Evolutionary conservation across 2,113 vertebrate species (phyloP).

Genomic region (Ochotona curzoniae): DNA sequence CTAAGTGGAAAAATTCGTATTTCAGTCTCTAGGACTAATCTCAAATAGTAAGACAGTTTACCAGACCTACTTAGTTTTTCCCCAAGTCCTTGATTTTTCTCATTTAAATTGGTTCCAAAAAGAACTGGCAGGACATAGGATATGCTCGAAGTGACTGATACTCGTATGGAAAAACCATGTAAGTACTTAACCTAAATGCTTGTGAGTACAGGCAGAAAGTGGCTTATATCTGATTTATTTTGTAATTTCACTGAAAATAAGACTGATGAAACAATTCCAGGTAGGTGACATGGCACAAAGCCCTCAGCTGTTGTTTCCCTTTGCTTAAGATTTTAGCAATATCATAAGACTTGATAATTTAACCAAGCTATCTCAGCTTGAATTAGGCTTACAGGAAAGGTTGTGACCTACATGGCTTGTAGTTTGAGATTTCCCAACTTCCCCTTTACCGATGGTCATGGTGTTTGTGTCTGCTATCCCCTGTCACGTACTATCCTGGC

Average conservation of each 20-base stretch:
- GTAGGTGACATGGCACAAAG: neutral
- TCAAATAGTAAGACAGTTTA: conserved; percentile 72
- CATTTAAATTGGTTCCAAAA: conserved; percentile 75
- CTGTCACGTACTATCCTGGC: neutral
- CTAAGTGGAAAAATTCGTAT: conserved; percentile 70
- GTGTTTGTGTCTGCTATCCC: neutral
- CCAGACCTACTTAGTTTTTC: conserved; percentile 65
- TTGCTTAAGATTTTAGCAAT: neutral
- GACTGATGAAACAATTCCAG: neutral
- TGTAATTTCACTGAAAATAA: conserved; percentile 8
- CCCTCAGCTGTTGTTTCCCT: neutral
- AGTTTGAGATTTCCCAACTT: neutral
- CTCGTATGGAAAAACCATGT: conserved; percentile 66
- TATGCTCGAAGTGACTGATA: conserved; percentile 68
- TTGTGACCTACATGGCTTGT: neutral
- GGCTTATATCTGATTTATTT: neutral
- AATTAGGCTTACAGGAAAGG: neutral
- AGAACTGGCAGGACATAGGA: conserved; percentile 60
- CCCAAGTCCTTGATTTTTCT: conserved; percentile 64
- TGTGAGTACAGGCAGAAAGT: neutral
- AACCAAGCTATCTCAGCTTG: neutral
- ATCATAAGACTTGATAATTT: neutral
- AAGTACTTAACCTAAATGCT: conserved; percentile 57
- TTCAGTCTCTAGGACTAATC: conserved; percentile 61
- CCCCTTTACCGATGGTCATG: neutral